phyloP scores from a whole-genome alignment of 2,797 vertebrate species.

The Thaleichthys pacificus region DNA sequence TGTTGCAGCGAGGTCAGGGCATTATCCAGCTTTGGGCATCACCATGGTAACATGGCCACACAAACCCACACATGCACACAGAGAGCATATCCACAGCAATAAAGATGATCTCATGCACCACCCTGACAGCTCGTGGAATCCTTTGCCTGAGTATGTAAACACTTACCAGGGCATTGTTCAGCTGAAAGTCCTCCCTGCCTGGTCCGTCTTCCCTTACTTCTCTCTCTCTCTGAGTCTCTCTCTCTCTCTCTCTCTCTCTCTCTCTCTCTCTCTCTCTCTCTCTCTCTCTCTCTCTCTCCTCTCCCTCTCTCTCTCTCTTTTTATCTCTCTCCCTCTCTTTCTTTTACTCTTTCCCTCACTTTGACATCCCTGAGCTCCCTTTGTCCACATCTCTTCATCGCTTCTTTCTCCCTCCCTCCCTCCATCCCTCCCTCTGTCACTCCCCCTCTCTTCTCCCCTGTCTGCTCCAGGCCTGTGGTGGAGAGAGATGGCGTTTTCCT shows the following conservation, averaged over 20 bases:
- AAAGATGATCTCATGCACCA: background rate
- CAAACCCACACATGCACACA: constrained; percentile 1
- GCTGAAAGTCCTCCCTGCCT: constrained; percentile 3
- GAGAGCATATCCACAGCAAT: background rate
- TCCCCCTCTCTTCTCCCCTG: constrained; percentile 24
- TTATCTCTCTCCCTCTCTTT: too few relatives aligned
- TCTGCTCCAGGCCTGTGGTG: constrained; percentile 42
- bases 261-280: background rate
- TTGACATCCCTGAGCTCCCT: too few relatives aligned
- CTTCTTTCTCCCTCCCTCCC: background rate
- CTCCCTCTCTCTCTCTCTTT: background rate
- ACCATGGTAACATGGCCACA: background rate
- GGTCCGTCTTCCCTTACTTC: background rate
- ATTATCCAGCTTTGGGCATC: background rate
- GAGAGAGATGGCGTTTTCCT: constrained; percentile 67
- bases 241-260: background rate
- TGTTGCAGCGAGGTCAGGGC: background rate
- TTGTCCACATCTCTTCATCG: too few relatives aligned
- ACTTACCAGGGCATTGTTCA: constrained; percentile 13
- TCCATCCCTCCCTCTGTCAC: constrained; percentile 26
- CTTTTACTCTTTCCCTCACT: too few relatives aligned
- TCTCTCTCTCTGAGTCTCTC: background rate
- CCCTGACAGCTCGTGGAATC: background rate
- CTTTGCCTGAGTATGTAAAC: background rate
- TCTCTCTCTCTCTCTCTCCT: background rate